A percentile compares a stretch with the other conserved stretches of the same genome.
These are phyloP conservation scores for Gymnobelideus leadbeateri DNA, from an alignment of 2,113 vertebrate species.

Conservation along the genomic window DNA sequence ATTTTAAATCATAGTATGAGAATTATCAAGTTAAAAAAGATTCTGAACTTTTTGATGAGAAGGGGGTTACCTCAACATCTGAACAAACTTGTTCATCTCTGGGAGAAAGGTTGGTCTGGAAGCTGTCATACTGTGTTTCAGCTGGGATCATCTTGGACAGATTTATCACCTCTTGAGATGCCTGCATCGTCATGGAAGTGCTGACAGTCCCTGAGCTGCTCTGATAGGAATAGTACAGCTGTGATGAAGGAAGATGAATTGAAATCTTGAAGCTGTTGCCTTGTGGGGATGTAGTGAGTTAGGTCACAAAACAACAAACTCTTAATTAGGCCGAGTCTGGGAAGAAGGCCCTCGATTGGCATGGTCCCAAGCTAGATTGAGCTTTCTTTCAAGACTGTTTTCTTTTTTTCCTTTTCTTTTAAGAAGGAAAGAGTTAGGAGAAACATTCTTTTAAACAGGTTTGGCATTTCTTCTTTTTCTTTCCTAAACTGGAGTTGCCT, in stretches of 20 bases:
- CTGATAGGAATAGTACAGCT: slow-evolving; percentile 59
- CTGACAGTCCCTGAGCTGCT: slow-evolving; percentile 55
- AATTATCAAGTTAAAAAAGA: not conserved
- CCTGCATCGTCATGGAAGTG: slow-evolving; percentile 57
- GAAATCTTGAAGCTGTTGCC: slow-evolving; percentile 34
- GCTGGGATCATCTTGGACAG: slow-evolving; percentile 24
- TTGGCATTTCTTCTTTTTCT: slow-evolving; percentile 17
- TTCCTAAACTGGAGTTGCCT: not conserved
- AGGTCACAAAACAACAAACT: slow-evolving; percentile 68
- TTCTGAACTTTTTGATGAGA: slow-evolving; percentile 34
- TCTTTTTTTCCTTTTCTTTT: not conserved
- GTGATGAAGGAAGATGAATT: slow-evolving; percentile 64
- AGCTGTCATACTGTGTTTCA: slow-evolving; percentile 51
- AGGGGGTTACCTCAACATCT: not conserved
- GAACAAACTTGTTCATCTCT: slow-evolving; percentile 59
- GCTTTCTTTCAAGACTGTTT: slow-evolving; percentile 40
- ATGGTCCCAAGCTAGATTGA: slow-evolving; percentile 37
- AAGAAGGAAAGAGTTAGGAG: slow-evolving; percentile 35
- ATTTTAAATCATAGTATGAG: not conserved
- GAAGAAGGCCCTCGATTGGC: slow-evolving; percentile 43
- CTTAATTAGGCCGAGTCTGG: slow-evolving; percentile 69
- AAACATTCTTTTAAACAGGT: slow-evolving; percentile 13
- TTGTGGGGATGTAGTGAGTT: slow-evolving; percentile 35
- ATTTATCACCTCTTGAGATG: slow-evolving; percentile 67
- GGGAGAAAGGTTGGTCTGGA: slow-evolving; percentile 58